Conservation (phyloP, 1,140 invertebrate species). For the Bombus difficillimus region DNA sequence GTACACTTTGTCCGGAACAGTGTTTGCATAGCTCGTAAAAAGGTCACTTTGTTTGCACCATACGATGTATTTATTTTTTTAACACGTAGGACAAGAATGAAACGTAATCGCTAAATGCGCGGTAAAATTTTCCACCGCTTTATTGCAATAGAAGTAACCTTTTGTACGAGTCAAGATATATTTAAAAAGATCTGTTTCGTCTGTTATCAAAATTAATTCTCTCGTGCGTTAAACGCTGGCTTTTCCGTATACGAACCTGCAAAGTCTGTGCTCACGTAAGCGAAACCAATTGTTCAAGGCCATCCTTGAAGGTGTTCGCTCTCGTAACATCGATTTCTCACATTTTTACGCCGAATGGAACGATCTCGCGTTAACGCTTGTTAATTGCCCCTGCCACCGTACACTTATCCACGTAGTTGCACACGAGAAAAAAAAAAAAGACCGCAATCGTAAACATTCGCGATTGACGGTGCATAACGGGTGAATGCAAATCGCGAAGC, state of each 20-base stretch:
- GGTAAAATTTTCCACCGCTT: neutral
- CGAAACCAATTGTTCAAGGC: neutral
- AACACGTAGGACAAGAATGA: neutral
- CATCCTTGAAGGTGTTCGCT: neutral
- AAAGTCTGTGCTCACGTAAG: neutral
- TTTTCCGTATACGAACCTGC: neutral
- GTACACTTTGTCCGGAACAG: too few species aligned
- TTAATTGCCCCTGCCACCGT: neutral
- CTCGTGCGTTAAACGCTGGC: neutral
- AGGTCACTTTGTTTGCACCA: neutral
- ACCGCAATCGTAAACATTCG: slow-evolving; percentile 18
- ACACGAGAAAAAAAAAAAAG: neutral
- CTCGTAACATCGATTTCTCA: neutral
- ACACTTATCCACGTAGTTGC: neutral
- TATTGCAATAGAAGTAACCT: too few species aligned
- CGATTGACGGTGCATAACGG: slow-evolving; percentile 36
- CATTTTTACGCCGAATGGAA: neutral
- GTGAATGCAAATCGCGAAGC: slow-evolving; percentile 42
- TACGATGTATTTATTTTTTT: neutral
- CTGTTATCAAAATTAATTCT: neutral
- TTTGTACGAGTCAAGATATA: too few species aligned
- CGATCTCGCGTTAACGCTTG: neutral
- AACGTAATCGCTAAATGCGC: neutral
- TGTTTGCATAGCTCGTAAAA: too few species aligned
- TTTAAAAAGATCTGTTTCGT: too few species aligned